Conservation (phyloP, 2,113 vertebrate species). For the Sitta europaea region DNA sequence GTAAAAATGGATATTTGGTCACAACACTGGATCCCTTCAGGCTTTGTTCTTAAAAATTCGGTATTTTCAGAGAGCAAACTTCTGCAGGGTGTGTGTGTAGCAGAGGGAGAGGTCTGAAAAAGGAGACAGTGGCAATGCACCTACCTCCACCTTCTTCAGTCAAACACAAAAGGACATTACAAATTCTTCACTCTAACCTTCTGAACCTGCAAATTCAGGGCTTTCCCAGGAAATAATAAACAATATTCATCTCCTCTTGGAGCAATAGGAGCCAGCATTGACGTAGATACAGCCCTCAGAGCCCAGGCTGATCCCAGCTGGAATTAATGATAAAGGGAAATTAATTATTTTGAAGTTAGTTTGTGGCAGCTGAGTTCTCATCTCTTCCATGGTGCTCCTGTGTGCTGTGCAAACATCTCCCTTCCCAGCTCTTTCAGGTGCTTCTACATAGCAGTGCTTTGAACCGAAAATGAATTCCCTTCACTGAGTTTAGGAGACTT, state of each 20-base stretch:
- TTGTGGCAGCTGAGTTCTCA: neutral
- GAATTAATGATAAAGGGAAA: neutral
- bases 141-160: neutral
- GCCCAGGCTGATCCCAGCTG: neutral
- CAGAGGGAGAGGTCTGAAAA: neutral
- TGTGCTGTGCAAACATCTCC: neutral
- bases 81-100: fast-evolving
- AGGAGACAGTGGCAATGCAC: neutral
- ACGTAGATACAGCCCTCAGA: neutral
- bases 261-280: neutral
- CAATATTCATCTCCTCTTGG: neutral
- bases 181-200: neutral
- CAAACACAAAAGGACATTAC: neutral
- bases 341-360: neutral
- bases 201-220: neutral
- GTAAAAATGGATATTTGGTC: neutral
- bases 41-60: neutral
- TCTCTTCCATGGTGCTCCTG: neutral
- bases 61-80: neutral
- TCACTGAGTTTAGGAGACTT: neutral
- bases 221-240: neutral
- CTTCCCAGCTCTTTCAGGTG: neutral
- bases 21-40: neutral
- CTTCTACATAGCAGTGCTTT: neutral
- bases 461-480: neutral